Conservation (phyloP, 2,888 invertebrate genomes). For the Napeogenes sylphis region DNA sequence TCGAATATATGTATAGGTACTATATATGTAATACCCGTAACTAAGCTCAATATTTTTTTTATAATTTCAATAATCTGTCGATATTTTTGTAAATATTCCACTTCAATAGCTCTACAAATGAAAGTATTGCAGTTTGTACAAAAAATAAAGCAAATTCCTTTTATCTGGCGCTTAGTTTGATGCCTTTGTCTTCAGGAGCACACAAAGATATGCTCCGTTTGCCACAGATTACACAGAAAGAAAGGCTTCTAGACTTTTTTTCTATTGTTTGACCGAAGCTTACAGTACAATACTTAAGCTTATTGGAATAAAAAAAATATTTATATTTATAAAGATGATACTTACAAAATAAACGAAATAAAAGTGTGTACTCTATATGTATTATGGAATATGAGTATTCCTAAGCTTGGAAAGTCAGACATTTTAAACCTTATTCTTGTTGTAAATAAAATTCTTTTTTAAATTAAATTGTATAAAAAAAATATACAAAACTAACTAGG, state of each 20-base stretch:
- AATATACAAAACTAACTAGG: too few species aligned
- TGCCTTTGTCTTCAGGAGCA: slow-evolving; percentile 38
- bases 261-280: slow-evolving; percentile 13
- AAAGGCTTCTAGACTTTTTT: slow-evolving; percentile 27
- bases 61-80: not conserved
- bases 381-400: too few species aligned
- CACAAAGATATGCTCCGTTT: slow-evolving; percentile 28
- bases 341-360: not conserved
- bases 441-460: too few species aligned
- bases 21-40: too few species aligned
- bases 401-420: too few species aligned
- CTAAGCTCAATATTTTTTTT: not conserved
- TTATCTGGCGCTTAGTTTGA: slow-evolving; percentile 44
- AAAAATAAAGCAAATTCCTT: slow-evolving; percentile 29
- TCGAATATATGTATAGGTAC: too few species aligned
- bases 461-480: too few species aligned
- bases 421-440: too few species aligned
- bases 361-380: not conserved
- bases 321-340: slow-evolving; percentile 7
- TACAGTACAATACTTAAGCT: slow-evolving; percentile 24
- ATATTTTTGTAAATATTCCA: slow-evolving; percentile 35
- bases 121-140: slow-evolving; percentile 25
- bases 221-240: slow-evolving; percentile 28
- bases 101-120: slow-evolving; percentile 28
- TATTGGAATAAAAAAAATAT: slow-evolving; percentile 10